Evolutionary conservation across 2,888 invertebrate genomes (phyloP).

Genomic region (Baccha elongata): DNA sequence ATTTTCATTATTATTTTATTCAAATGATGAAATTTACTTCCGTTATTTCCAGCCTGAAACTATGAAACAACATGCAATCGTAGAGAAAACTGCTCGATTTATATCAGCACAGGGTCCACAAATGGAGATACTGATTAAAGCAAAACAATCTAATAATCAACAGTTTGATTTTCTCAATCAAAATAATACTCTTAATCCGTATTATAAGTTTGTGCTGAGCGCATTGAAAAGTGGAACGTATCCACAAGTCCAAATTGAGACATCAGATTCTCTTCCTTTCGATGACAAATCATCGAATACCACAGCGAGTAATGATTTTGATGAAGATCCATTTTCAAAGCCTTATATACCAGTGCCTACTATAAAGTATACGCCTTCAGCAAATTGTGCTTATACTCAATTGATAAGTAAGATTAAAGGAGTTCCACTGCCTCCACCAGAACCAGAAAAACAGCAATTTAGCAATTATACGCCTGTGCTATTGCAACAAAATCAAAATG

Average conservation of each 20-base stretch:
- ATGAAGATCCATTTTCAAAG: slow-evolving; percentile 67
- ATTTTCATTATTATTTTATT: slow-evolving; percentile 3
- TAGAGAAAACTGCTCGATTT: slow-evolving; percentile 96
- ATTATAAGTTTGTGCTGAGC: slow-evolving; percentile 91
- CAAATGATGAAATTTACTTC: slow-evolving; percentile 59
- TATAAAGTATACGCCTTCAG: slow-evolving; percentile 91
- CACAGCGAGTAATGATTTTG: slow-evolving; percentile 25
- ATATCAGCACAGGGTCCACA: slow-evolving; percentile 95
- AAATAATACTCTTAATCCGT: slow-evolving; percentile 91
- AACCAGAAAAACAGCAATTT: slow-evolving; percentile 61
- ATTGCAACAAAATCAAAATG: slow-evolving; percentile 79
- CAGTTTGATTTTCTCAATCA: slow-evolving; percentile 97
- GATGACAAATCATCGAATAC: slow-evolving; percentile 56
- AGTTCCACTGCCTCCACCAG: slow-evolving; percentile 81
- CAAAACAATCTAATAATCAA: slow-evolving; percentile 96
- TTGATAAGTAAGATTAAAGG: slow-evolving; percentile 93
- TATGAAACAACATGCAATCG: slow-evolving; percentile 94
- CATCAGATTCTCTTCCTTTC: slow-evolving; percentile 46
- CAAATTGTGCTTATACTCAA: slow-evolving; percentile 94
- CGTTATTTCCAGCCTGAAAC: slow-evolving; percentile 88
- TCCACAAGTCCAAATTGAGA: slow-evolving; percentile 79
- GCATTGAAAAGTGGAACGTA: slow-evolving; percentile 88
- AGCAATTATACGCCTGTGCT: slow-evolving; percentile 79
- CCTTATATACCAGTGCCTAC: slow-evolving; percentile 83
- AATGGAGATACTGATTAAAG: slow-evolving; percentile 99